Evolutionary conservation across 2,113 vertebrate genomes (phyloP).

Genomic region (Pogonocichla stellata): DNA sequence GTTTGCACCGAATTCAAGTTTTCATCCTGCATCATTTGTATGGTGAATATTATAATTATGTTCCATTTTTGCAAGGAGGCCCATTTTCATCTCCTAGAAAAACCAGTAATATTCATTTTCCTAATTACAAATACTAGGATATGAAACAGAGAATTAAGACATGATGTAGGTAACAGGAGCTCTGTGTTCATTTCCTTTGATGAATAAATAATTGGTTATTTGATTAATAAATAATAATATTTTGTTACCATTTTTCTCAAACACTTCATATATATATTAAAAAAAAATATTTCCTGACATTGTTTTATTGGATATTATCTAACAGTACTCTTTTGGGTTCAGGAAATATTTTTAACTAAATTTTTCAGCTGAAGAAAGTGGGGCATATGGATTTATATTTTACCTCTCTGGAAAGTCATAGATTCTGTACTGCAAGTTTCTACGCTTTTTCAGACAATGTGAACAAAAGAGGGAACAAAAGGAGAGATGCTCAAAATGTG

Average conservation of each 20-base stretch:
- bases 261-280: neutral
- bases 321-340: neutral
- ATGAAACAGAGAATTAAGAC: slow-evolving; percentile 3
- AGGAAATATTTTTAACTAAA: neutral
- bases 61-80: neutral
- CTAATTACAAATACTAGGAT: neutral
- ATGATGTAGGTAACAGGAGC: neutral
- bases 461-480: neutral
- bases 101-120: neutral
- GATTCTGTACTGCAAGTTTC: neutral
- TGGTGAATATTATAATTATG: neutral
- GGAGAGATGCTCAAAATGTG: neutral
- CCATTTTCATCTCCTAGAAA: neutral
- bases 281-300: neutral
- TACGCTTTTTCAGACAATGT: neutral
- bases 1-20: neutral
- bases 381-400: neutral
- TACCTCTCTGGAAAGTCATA: neutral
- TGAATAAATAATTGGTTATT: slow-evolving; percentile 46
- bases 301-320: neutral
- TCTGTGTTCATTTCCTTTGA: slow-evolving; percentile 33
- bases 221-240: slow-evolving; percentile 59
- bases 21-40: neutral
- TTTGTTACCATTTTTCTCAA: slow-evolving; percentile 31
- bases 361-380: neutral